Evolutionary conservation across 1,140 invertebrate genomes (phyloP), one percentile per base, ranked within the genome.

Genomic region (Pissodes strobi): DNA sequence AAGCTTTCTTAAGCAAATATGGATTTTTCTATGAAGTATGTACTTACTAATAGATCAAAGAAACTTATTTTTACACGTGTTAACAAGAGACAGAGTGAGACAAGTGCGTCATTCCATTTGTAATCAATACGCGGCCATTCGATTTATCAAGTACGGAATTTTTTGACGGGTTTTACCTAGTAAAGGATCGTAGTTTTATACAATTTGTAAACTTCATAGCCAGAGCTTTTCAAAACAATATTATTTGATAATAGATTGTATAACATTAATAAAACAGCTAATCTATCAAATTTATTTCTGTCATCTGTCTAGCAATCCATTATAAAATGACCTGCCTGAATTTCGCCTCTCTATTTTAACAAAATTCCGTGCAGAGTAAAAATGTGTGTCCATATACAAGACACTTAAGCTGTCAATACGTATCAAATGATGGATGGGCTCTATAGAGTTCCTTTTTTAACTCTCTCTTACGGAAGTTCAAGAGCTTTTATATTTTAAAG

Each of bases 321-420:
- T 55, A 55, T 63, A 59, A 59, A 59, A 13, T 59, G 43, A 46
- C 56, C 56, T 46, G 25, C 46, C 43, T 21, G 15, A 37, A 18
- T 25, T 59, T 59, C 39, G 21, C 17, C 49, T 62, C 41, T 55
- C 51, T 30, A 55, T 63, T 63, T 63, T 52, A 43, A 23, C 34
- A 41, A 60, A 60, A 37, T 49, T 22, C 41, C 25, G 15, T 8
- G 18, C 30, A 37, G 46, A 55, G 51, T 63, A 56, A 63, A 63
- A 63, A 63, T 55, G 38, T 63, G 49, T 63, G 61, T 63, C 61
- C 61, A 63, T 63, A 63, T 53, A 55, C 61, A 22, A 55, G 61
- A 63, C 61, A 63, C 61, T 63, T 63, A 63, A 63, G 49, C 61
- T 63, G 61, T 63, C 61, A 51, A 46, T 63, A 55, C 49, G 37